Base-by-base conservation (phyloP, 2,113 vertebrate genomes). In the Ammodytes marinus region DNA sequence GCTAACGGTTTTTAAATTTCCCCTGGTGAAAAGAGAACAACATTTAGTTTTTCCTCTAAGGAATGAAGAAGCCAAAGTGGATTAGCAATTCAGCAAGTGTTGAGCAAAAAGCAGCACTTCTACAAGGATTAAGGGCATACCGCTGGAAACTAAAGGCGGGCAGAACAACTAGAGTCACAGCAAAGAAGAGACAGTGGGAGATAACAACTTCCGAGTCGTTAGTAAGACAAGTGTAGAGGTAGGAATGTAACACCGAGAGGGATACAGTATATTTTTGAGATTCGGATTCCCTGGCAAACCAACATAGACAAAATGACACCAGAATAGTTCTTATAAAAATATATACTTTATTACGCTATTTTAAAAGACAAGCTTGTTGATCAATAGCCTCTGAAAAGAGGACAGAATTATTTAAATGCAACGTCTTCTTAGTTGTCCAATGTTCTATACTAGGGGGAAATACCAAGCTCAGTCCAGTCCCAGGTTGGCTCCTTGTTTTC, bases 91-190 rank as follows among this genome's bases (percentile, higher is more conserved):
- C 53, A 74, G 76, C 39, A 66, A 75, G 69, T 8, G 15, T 59
- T 3, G 19, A 61, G 66, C 19, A 6, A 59, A 74, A 82, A 71
- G 57, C 74, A 64, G 42, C 49, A 79, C 49, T 53, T 74, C 9
- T 66, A 6, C 57, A 53, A 8, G 19, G 68, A 85, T 73, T 67
- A 77, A 47, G 60, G 47, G 55, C 37, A 39, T 0, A 45, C 40
- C 70, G 61, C 55, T 64, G 46, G 54, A 69, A 79, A 67, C 72
- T 19, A 71, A 74, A 79, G 83, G 46, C 81, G 78, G 55, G 59
- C 57, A 35, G 80, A 61, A 72, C 67, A 69, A 46, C 49, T 11
- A 0, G 42, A 50, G 15, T 64, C 63, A 75, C 35, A 59, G 40
- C 15, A 57, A 57, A 57, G 66, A 70, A 64, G 42, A 79, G 69